Base-by-base conservation (phyloP, 2,797 vertebrate species). In the Tolypeutes matacus region DNA sequence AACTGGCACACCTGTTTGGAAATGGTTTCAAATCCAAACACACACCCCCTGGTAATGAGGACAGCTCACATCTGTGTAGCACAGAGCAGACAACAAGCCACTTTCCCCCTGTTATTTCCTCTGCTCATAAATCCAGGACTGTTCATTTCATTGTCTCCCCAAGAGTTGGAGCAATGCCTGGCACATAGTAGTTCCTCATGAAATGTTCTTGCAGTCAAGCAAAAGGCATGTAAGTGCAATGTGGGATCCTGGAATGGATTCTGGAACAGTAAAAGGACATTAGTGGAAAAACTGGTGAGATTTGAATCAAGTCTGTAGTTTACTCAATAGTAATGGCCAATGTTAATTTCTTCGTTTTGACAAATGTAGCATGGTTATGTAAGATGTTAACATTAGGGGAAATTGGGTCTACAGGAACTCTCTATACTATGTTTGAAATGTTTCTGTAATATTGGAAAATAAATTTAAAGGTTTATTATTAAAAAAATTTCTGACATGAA, bases 401-500 rank as follows among this genome's bases (percentile, higher is more conserved):
- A 70, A 70, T 11, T 73, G 72, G 39, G 12, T 60, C 12, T 27
- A 34, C 1, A 64, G 82, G 15, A 90, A 51, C 42, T 89, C 27
- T 82, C 39, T 21, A 27, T 46, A 46, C 29, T 31, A 58, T 69
- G 25, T 67, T 81, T 51, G 31, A 31, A 69, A 70, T 1, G 7
- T 69, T 88, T 88, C 73, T 83, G 29, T 77, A 58, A 94, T 80
- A 46, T 36, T 86, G 46, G 49, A 69, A 69, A 88, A 75, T 36
- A 65, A 81, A 56, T 21, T 56, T 56, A 21, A 86, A 96, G 27
- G 23, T 20, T 60, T 70, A 10, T 15, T 20, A 27, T 70, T 93
- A 49, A 95, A 56, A 56, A 42, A 76, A 86, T 67, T 36, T 92
- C 18, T 46, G n/a, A 73, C 20, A n/a, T 90, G 82, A 88, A 67